These are phyloP conservation scores for Drosophila varians DNA, from an alignment of 1,140 invertebrate genomes.

Conservation along the genomic window DNA sequence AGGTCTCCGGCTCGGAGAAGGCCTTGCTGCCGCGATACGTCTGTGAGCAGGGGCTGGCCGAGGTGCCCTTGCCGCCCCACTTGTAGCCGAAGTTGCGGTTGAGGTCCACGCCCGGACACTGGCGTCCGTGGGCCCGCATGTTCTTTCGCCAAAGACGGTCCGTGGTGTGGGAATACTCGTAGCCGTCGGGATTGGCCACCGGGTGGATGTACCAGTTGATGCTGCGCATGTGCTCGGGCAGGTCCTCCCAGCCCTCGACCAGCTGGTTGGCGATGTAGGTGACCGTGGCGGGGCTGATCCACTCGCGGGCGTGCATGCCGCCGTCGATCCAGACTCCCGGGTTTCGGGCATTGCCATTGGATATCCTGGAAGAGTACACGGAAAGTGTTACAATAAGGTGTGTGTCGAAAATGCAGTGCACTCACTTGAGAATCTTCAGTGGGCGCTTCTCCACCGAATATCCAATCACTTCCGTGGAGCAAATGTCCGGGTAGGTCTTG, in stretches of 20 bases:
- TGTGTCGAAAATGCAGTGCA: not conserved
- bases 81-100: conserved; percentile 93
- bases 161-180: conserved; percentile 90
- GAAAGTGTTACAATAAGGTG: not conserved
- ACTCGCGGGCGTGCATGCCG: conserved; percentile 96
- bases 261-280: conserved; percentile 93
- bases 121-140: conserved; percentile 84
- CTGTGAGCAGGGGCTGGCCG: conserved; percentile 94
- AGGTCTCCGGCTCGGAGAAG: conserved; percentile 97
- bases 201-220: conserved; percentile 94
- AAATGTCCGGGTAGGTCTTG: conserved; percentile 88
- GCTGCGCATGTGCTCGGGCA: conserved; percentile 88
- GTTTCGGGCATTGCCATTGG: conserved; percentile 86
- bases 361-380: conserved; percentile 85
- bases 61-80: conserved; percentile 92
- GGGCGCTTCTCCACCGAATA: conserved; percentile 90
- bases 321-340: conserved; percentile 88
- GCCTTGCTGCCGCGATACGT: conserved; percentile 94
- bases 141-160: conserved; percentile 94
- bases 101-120: conserved; percentile 90
- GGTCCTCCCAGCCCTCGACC: conserved; percentile 88
- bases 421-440: conserved; percentile 87
- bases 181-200: conserved; percentile 94
- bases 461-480: conserved; percentile 89
- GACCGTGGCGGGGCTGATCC: conserved; percentile 94